Conservation (phyloP, 1,140 invertebrate genomes). For the Rhyacophila brunnea region DNA sequence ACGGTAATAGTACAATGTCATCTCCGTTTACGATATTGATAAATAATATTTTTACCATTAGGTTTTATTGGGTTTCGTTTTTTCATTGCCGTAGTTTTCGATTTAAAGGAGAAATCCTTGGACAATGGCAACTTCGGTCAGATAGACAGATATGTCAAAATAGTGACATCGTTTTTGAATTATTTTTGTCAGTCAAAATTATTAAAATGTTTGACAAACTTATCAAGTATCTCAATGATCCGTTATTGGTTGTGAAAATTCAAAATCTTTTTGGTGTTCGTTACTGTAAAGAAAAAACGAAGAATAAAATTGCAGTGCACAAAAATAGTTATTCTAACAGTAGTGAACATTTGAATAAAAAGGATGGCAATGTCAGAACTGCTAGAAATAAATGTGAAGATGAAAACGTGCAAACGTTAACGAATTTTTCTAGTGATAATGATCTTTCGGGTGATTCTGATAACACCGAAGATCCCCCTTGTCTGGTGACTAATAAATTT, state of each 20-base stretch:
- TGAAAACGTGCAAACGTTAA: conserved; percentile 28
- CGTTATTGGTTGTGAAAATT: conserved; percentile 66
- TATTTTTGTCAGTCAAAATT: neutral
- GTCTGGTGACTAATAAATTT: conserved; percentile 69
- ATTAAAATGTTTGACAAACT: conserved; percentile 44
- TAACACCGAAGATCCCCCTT: conserved; percentile 40
- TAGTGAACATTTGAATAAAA: conserved; percentile 38
- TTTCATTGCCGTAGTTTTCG: too few relatives aligned
- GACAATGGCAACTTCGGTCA: too few relatives aligned
- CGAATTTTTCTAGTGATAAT: conserved; percentile 41
- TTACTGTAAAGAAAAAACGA: conserved; percentile 26
- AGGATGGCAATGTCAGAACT: too few relatives aligned
- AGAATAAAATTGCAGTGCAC: conserved; percentile 21
- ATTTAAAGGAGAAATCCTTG: too few relatives aligned
- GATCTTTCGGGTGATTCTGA: conserved; percentile 38
- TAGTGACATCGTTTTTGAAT: neutral
- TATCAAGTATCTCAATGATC: conserved; percentile 65
- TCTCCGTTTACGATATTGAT: too few relatives aligned
- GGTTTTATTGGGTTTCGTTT: too few relatives aligned
- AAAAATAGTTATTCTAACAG: conserved; percentile 42
- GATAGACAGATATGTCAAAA: neutral
- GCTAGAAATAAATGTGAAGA: too few relatives aligned
- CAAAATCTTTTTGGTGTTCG: conserved; percentile 70
- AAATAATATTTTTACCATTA: too few relatives aligned
- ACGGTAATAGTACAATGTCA: too few relatives aligned